phyloP scores from a whole-genome alignment of 1,140 invertebrate species.

The Gonatopus flavifemur region DNA sequence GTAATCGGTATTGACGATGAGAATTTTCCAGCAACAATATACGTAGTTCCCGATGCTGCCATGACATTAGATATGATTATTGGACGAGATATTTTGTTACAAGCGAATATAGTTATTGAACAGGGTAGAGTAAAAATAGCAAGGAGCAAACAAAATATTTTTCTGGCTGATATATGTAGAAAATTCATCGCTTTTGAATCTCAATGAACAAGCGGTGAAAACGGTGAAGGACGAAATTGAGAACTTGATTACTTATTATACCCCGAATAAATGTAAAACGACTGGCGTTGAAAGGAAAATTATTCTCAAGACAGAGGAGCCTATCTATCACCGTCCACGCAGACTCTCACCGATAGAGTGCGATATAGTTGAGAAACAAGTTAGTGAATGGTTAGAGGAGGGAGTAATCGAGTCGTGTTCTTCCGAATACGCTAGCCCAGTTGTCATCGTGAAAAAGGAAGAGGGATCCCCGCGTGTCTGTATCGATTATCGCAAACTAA shows the following conservation, averaged over 20 bases:
- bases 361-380: not conserved
- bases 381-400: not conserved
- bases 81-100: not conserved
- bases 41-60: not conserved
- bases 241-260: not conserved
- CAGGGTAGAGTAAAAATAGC: not conserved
- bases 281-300: not conserved
- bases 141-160: not conserved
- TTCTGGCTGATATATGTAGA: not conserved
- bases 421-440: not conserved
- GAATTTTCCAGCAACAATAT: not conserved
- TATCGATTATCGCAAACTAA: not conserved
- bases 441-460: not conserved
- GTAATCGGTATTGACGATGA: not conserved
- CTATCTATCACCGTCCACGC: not conserved
- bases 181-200: not conserved
- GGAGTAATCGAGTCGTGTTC: not conserved
- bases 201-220: not conserved
- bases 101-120: not conserved
- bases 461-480: not conserved
- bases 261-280: not conserved
- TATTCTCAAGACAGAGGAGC: not conserved
- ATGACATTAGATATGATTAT: not conserved
- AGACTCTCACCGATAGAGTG: not conserved
- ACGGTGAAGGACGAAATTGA: not conserved